These are phyloP conservation scores for Rynchops niger DNA, from an alignment of 2,113 vertebrate genomes.

Conservation along the genomic window DNA sequence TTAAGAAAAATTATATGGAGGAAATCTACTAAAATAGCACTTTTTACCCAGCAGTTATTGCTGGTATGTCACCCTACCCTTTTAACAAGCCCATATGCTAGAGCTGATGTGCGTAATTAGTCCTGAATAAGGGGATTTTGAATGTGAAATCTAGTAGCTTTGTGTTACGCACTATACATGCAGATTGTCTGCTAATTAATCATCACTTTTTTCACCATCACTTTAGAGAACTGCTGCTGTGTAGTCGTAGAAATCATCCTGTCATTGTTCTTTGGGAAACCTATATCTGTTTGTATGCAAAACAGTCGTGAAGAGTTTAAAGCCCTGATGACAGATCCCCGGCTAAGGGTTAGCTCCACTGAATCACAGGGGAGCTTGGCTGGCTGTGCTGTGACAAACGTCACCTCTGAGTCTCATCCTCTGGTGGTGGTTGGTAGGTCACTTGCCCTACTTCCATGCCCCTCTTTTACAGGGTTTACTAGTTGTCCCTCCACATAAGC, in stretches of 20 bases:
- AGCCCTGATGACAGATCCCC: background rate
- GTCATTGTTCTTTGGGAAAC: background rate
- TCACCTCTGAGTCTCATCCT: background rate
- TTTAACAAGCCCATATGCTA: background rate
- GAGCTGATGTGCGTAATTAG: background rate
- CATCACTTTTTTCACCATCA: background rate
- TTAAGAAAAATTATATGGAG: slow-evolving; percentile 39
- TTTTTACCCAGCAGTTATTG: background rate
- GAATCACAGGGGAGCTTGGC: background rate
- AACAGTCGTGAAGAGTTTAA: background rate
- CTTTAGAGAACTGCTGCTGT: background rate
- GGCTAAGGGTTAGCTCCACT: background rate
- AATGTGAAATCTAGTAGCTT: background rate
- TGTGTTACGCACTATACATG: background rate
- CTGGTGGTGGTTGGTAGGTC: background rate
- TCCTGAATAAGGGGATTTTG: background rate
- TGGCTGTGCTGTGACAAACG: background rate
- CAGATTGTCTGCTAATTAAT: background rate
- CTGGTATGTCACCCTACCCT: background rate
- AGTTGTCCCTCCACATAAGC: background rate
- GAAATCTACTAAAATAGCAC: slow-evolving; percentile 40
- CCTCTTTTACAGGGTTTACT: background rate
- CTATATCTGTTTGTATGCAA: background rate
- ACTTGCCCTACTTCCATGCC: fast-evolving
- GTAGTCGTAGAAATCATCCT: background rate